Evolutionary conservation across 1,140 invertebrate species (phyloP).

Genomic region (Brachionus manjavacas): DNA sequence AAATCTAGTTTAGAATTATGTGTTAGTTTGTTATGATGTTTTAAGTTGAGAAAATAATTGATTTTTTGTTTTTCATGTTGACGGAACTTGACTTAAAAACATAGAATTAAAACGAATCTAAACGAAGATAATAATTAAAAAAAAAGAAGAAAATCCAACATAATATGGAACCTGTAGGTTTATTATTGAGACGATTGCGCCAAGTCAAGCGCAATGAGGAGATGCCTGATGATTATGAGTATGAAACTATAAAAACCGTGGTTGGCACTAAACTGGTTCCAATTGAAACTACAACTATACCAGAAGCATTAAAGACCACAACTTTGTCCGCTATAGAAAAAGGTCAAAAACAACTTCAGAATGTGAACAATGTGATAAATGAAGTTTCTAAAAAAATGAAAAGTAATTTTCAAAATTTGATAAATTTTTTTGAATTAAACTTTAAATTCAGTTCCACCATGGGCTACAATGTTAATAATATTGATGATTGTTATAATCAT

Average conservation of each 20-base stretch:
- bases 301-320: background rate
- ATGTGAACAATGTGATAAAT: background rate
- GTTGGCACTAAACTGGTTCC: conserved; percentile 4
- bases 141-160: background rate
- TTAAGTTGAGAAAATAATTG: background rate
- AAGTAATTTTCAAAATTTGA: background rate
- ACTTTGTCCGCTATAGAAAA: background rate
- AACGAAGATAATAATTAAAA: background rate
- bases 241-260: background rate
- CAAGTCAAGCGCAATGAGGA: background rate
- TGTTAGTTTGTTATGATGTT: background rate
- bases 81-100: background rate
- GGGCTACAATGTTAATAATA: conserved; percentile 35
- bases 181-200: conserved; percentile 3
- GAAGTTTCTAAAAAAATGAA: conserved; percentile 38
- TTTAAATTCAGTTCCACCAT: conserved; percentile 39
- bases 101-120: background rate
- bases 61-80: background rate
- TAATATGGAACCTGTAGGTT: background rate
- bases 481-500: conserved; percentile 31
- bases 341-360: background rate
- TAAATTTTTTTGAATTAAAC: background rate
- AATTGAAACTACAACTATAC: background rate
- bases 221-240: background rate
- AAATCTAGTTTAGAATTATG: background rate